Percentiles rank a stretch among this genome's conserved stretches.
Conservation (phyloP, 2,113 vertebrate genomes). For the Upupa epops region DNA sequence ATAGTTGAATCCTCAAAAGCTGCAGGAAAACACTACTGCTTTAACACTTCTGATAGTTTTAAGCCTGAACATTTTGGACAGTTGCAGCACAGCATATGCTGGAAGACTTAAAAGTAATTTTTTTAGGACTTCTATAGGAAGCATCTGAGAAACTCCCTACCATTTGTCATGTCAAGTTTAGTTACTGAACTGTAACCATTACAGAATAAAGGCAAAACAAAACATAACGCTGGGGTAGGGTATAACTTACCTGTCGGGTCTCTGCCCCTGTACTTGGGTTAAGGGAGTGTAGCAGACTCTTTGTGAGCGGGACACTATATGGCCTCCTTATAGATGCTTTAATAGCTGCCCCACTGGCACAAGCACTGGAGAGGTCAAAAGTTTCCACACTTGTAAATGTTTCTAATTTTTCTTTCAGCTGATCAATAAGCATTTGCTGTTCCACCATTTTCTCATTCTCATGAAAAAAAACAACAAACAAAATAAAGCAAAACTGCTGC, state of each 20-base stretch:
- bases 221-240: not conserved
- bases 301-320: constrained; percentile 77
- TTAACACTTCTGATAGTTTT: not conserved
- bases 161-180: not conserved
- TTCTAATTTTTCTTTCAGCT: constrained; percentile 75
- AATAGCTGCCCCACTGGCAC: constrained; percentile 41
- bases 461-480: not conserved
- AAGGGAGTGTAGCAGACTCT: constrained; percentile 32
- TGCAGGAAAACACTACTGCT: not conserved
- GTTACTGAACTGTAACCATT: not conserved
- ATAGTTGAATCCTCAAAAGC: not conserved
- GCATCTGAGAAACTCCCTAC: not conserved
- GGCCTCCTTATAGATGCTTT: constrained; percentile 67
- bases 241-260: constrained; percentile 76
- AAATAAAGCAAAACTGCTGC: not conserved
- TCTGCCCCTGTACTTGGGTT: constrained; percentile 27
- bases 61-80: not conserved
- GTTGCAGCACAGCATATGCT: not conserved
- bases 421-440: constrained; percentile 83
- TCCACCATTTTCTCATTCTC: constrained; percentile 89
- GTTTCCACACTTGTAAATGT: constrained; percentile 48
- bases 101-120: not conserved
- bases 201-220: not conserved
- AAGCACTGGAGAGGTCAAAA: constrained; percentile 19
- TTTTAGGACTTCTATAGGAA: not conserved